phyloP scores from a whole-genome alignment of 2,888 invertebrate genomes.

The Magallana nippona region DNA sequence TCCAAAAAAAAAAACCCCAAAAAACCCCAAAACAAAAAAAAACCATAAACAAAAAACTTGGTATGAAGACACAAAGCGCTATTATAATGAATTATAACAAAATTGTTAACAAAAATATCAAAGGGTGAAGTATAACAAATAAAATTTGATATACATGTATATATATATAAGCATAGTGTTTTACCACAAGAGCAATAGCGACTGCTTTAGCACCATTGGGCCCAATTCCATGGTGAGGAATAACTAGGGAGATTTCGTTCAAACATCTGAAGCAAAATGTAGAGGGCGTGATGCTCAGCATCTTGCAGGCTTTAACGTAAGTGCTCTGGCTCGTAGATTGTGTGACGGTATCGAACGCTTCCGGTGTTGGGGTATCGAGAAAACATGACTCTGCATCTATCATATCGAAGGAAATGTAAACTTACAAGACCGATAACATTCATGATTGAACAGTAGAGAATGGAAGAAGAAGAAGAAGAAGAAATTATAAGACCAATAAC shows the following conservation, averaged over 20 bases:
- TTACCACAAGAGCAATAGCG: slow-evolving; percentile 63
- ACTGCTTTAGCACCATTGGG: slow-evolving; percentile 73
- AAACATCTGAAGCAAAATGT: slow-evolving; percentile 69
- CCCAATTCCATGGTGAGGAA: slow-evolving; percentile 74
- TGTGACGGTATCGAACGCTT: not conserved
- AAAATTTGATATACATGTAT: too few species aligned
- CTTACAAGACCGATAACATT: not conserved
- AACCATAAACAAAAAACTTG: not conserved
- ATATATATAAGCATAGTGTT: not conserved
- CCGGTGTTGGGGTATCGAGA: slow-evolving; percentile 23
- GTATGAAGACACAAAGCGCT: not conserved
- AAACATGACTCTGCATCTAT: not conserved
- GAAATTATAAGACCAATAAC: too few species aligned
- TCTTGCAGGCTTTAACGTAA: slow-evolving; percentile 69
- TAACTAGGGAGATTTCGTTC: slow-evolving; percentile 59
- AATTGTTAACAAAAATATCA: not conserved
- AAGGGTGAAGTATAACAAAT: not conserved
- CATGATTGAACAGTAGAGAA: not conserved
- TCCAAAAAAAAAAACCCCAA: not conserved
- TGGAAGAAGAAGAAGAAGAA: too few species aligned
- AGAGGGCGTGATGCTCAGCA: slow-evolving; percentile 68
- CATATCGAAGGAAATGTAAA: not conserved
- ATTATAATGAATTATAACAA: not conserved
- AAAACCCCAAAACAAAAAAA: not conserved
- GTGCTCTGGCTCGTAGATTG: slow-evolving; percentile 52